A percentile compares a stretch with the other conserved stretches of the same genome.
Conservation (phyloP, 2,888 invertebrate genomes). For the Autographa gamma region DNA sequence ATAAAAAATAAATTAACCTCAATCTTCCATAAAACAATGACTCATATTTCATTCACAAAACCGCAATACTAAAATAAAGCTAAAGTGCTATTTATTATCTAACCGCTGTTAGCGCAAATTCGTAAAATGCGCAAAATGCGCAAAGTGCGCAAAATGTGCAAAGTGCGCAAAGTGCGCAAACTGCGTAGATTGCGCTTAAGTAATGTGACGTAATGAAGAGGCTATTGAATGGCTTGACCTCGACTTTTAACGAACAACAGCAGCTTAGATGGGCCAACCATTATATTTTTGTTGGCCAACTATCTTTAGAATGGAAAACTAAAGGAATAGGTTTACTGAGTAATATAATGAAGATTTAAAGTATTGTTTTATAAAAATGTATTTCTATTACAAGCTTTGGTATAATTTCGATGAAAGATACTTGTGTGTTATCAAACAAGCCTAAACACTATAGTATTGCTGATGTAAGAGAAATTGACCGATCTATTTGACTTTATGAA, state of each 20-base stretch:
- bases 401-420: too few species aligned
- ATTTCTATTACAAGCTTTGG: too few species aligned
- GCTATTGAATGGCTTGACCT: conserved; percentile 34
- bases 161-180: conserved; percentile 21
- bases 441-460: too few species aligned
- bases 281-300: not conserved
- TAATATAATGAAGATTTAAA: too few species aligned
- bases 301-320: too few species aligned
- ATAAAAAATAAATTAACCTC: conserved; percentile 27
- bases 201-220: conserved; percentile 22
- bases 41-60: not conserved
- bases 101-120: conserved; percentile 15
- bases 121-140: conserved; percentile 7
- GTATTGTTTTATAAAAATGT: too few species aligned
- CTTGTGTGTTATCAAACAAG: too few species aligned
- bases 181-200: conserved; percentile 20
- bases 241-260: conserved; percentile 8
- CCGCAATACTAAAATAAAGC: conserved; percentile 1
- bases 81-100: not conserved
- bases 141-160: conserved; percentile 5
- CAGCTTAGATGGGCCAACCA: not conserved
- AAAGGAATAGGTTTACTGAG: too few species aligned
- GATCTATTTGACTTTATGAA: too few species aligned
- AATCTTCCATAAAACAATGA: conserved; percentile 1
- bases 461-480: too few species aligned